Conservation (phyloP, 2,888 invertebrate genomes). For the Harpalus rufipes region DNA sequence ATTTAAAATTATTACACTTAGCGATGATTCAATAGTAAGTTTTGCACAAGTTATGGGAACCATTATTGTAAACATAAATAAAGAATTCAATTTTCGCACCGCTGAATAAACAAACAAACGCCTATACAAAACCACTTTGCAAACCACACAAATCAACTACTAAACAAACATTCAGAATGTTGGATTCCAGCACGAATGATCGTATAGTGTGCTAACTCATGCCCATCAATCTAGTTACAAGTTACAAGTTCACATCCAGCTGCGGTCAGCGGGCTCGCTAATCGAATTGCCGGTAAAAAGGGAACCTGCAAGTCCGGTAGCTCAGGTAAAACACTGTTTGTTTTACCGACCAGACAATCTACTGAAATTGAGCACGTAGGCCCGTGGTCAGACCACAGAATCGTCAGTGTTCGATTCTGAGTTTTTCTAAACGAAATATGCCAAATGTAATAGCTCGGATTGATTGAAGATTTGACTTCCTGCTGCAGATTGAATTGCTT, state of each 20-base stretch:
- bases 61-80: neutral
- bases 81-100: neutral
- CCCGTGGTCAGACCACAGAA: slow-evolving; percentile 33
- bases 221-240: slow-evolving; percentile 43
- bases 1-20: too few relatives aligned
- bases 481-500: slow-evolving; percentile 39
- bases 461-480: slow-evolving; percentile 56
- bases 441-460: slow-evolving; percentile 22
- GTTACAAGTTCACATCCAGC: slow-evolving; percentile 37
- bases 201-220: slow-evolving; percentile 15
- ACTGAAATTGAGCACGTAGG: slow-evolving; percentile 59
- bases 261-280: slow-evolving; percentile 28
- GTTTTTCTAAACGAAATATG: slow-evolving; percentile 34
- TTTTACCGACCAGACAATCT: slow-evolving; percentile 56
- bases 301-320: slow-evolving; percentile 53
- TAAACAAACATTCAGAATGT: slow-evolving; percentile 23
- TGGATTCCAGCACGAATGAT: slow-evolving; percentile 44
- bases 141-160: slow-evolving; percentile 19
- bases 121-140: neutral
- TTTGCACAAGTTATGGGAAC: neutral
- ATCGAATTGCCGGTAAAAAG: slow-evolving; percentile 51
- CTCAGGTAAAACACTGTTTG: slow-evolving; percentile 50
- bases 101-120: slow-evolving; percentile 7
- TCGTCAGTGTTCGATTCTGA: neutral
- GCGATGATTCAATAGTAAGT: too few relatives aligned